Conservation (phyloP, 2,888 invertebrate species). For the Polyommatus icarus region DNA sequence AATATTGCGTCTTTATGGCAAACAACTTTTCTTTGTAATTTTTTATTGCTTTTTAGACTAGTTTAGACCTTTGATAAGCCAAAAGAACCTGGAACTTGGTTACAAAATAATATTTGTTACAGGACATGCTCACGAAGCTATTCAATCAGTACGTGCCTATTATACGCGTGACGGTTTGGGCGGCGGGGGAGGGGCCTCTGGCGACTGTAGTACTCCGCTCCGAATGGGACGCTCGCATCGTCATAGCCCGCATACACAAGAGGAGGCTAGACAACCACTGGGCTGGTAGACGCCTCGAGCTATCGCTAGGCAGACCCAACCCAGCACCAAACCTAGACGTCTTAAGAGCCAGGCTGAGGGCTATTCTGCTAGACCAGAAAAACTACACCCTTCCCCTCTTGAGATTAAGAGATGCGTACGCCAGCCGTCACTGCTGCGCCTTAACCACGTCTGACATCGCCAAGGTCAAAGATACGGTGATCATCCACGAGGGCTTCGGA, state of each 20-base stretch:
- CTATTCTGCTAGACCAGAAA: conserved; percentile 88
- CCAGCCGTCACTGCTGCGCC: conserved; percentile 88
- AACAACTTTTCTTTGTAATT: no score
- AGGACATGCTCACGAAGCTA: conserved; percentile 69
- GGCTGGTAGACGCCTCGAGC: conserved; percentile 88
- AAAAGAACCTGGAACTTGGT: neutral
- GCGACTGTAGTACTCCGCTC: conserved; percentile 86
- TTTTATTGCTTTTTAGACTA: no score
- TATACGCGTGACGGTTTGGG: conserved; percentile 65
- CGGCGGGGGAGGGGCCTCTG: conserved; percentile 75
- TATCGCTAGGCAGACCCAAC: conserved; percentile 83
- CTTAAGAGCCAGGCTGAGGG: conserved; percentile 84
- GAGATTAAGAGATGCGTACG: conserved; percentile 90
- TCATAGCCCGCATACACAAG: conserved; percentile 91
- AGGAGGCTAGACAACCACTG: conserved; percentile 84
- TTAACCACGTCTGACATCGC: conserved; percentile 86
- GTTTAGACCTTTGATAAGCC: no score
- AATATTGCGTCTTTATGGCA: no score
- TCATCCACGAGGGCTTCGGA: conserved; percentile 69
- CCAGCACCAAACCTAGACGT: conserved; percentile 83
- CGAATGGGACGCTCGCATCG: conserved; percentile 85
- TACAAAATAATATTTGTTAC: conserved; percentile 33
- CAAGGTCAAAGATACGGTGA: conserved; percentile 86
- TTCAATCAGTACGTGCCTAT: conserved; percentile 67
- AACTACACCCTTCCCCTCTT: conserved; percentile 88